Base-by-base conservation (phyloP, 2,797 vertebrate species). In the Mallotus villosus region DNA sequence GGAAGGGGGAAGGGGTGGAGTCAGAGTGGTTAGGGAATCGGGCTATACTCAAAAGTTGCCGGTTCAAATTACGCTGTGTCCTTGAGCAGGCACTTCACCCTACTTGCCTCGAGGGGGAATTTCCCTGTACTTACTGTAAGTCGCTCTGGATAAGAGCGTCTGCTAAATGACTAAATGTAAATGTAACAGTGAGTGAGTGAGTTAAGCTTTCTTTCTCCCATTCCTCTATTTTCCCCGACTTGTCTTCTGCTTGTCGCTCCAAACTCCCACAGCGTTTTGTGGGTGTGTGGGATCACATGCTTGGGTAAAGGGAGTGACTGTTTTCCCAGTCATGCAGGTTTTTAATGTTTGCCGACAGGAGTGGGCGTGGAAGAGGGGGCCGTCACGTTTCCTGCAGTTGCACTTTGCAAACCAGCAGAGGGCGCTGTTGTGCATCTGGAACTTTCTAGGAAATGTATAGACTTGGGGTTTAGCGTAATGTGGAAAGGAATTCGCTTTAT, bases 271-370 rank as follows among this genome's bases (percentile, higher is more conserved):
- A 11, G 63, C 14, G 19, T 78, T 74, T 78, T 89, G 77, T 86
- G 82, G 87, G 87, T 86, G 79, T 77, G 64, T 78, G 75, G 1
- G 55, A 79, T 90, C 88, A 90, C 86, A 86, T 91, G 89, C 71
- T 84, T 5, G 0, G 51, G 25, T 8, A 46, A 73, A 74, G 82
- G 86, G 86, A 75, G 81, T 79, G 72, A 80, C 80, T 37, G 25
- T 64, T 53, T n/a, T 53, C 51, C 3, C 14, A 53, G 51, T 81
- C 84, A 84, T 81, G 76, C 88, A 82, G 80, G 79, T 83, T 88
- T 81, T 73, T 69, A 72, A 77, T 74, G 71, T 82, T 79, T 83
- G 80, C 78, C 83, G 84, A 86, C 77, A 72, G 65, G 70, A 66
- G 75, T 72, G 75, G 75, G 76, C 22, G 2, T 57, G 17, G 46